Base-by-base conservation (phyloP, 2,888 invertebrate species). In the Pocota personata region DNA sequence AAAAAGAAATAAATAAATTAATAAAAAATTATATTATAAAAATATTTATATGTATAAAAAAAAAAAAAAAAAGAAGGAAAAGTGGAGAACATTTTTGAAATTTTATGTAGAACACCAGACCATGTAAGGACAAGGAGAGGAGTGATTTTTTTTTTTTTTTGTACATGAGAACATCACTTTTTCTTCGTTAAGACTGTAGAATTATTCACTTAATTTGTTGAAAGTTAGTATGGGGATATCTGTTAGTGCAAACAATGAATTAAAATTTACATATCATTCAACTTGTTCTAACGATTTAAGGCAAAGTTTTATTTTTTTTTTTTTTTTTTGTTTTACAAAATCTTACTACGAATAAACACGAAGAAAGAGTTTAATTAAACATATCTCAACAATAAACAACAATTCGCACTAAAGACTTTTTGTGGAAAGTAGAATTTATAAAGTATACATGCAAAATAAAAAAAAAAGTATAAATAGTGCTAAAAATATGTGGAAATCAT, bases 231-330 rank as follows among this genome's bases (percentile, higher is more conserved):
- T 43, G 32, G 27, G 16, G 8, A 67, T 21, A 40, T 27, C 14
- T 40, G 37, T 66, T 67, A 83, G 64, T 73, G 24, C 14, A 57
- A 30, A 55, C n/a, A 55, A 37, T 67, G 37, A 30, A 46, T 2
- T 66, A 16, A 27, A 35, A n/a, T 48, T 14, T 8, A 60, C 19
- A 52, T 50, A 32, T 52, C 14, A 10, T 55, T n/a, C 32, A 57
- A 6, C 14, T 37, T 16, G 60, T 14, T 12, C n/a, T 50, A 48
- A 80, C 84, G 52, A 76, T 84, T 84, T 80, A 80, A 84, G 80
- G 71, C 84, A 80, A 84, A 80, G 80, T 80, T 40, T 71, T 57
- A 5, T n/a, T 21, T 12, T 24, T 24, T 24, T 3, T 3, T 24
- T 3, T 24, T 4, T 24, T 24, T 3, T 24, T 24, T 24, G n/a